Evolutionary conservation across 2,888 invertebrate species (phyloP).

Genomic region (Pyrrhosoma nymphula): DNA sequence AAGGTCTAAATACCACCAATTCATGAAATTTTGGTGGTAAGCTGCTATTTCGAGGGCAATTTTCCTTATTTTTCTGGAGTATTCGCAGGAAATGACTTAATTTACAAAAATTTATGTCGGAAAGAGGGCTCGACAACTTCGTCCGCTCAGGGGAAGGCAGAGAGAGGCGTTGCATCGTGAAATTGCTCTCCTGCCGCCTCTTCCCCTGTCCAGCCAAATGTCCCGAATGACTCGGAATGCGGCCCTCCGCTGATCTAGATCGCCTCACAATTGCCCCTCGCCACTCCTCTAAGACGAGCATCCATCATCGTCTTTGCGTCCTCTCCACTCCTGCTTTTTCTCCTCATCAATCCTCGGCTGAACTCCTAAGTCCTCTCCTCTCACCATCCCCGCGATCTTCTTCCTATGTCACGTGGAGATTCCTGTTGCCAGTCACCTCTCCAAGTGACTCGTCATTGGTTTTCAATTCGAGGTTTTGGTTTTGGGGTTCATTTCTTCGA

Average conservation of each 20-base stretch:
- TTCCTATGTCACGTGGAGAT: background rate
- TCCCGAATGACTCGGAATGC: background rate
- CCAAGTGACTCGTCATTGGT: too few relatives aligned
- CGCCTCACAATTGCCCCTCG: background rate
- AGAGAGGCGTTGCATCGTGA: background rate
- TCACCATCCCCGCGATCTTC: too few relatives aligned
- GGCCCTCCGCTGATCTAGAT: slow-evolving; percentile 12
- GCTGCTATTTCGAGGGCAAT: too few relatives aligned
- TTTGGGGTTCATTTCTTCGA: too few relatives aligned
- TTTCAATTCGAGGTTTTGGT: too few relatives aligned
- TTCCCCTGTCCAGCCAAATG: background rate
- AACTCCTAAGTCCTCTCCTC: background rate
- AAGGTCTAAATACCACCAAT: too few relatives aligned
- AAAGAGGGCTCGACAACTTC: background rate
- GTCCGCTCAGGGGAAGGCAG: background rate
- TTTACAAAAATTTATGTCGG: background rate
- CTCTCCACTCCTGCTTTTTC: background rate
- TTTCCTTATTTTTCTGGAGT: too few relatives aligned
- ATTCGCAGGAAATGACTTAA: too few relatives aligned
- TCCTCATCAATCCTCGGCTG: background rate
- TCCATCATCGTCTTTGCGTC: background rate
- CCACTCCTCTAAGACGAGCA: background rate
- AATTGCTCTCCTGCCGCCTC: background rate
- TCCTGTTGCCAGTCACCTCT: background rate
- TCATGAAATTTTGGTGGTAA: too few relatives aligned